phyloP scores from a whole-genome alignment of 2,797 vertebrate genomes.

The Limosa lapponica region DNA sequence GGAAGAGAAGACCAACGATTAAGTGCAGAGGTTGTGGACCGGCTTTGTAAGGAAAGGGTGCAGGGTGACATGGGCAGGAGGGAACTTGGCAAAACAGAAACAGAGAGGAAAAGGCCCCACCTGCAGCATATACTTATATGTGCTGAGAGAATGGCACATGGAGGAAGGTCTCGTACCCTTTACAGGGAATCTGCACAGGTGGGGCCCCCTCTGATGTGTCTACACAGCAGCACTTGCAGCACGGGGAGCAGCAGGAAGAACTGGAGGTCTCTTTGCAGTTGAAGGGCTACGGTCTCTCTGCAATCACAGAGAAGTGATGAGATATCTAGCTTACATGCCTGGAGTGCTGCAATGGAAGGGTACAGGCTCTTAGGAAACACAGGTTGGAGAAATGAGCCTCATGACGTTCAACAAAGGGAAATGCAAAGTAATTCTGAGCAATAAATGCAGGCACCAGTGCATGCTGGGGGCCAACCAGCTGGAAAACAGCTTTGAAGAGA shows the following conservation, averaged over 20 bases:
- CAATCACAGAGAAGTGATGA: too few relatives aligned
- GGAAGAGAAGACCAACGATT: neutral
- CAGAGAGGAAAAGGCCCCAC: neutral
- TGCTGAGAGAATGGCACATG: fast-evolving
- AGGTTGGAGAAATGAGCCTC: neutral
- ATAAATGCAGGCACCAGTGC: neutral
- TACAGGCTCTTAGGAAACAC: neutral
- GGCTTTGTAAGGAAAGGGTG: neutral
- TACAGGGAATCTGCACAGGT: neutral
- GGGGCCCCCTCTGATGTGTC: neutral
- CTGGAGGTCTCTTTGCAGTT: neutral
- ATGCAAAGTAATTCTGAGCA: neutral
- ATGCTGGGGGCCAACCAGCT: neutral
- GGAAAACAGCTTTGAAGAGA: neutral
- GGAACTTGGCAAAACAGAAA: neutral
- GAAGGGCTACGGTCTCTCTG: neutral
- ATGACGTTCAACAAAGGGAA: neutral
- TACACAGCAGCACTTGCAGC: neutral
- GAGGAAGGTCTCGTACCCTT: fast-evolving
- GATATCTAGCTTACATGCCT: neutral
- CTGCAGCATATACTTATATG: fast-evolving
- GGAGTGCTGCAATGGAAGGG: fast-evolving
- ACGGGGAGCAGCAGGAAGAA: neutral
- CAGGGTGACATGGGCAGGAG: fast-evolving
- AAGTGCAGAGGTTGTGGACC: neutral